These are phyloP conservation scores for Pseudocheirus occidentalis DNA, from an alignment of 2,797 vertebrate genomes.

Conservation along the genomic window DNA sequence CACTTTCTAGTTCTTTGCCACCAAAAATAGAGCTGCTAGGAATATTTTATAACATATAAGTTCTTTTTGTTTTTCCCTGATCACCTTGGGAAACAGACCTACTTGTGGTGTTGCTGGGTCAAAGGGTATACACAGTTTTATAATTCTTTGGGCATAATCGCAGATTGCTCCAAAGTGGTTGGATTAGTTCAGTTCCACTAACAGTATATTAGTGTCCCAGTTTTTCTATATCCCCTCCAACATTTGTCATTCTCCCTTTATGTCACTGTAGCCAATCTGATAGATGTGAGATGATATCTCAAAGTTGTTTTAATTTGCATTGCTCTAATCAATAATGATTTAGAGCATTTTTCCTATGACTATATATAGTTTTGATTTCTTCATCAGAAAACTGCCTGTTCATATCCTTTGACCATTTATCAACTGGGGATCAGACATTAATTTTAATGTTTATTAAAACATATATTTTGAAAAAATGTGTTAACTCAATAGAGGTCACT, in stretches of 20 bases:
- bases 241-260: not conserved
- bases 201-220: not conserved
- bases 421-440: not conserved
- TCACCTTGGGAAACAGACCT: not conserved
- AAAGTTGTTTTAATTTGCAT: not conserved
- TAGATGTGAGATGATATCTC: not conserved
- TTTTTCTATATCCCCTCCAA: not conserved
- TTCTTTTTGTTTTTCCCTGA: not conserved
- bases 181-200: not conserved
- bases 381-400: not conserved
- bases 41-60: too few species aligned
- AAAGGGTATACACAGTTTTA: not conserved
- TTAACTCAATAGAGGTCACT: too few species aligned
- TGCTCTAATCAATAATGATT: not conserved
- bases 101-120: not conserved
- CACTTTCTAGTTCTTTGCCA: not conserved
- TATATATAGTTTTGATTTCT: not conserved
- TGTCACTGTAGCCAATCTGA: not conserved
- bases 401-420: not conserved
- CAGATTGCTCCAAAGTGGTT: not conserved
- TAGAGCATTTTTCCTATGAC: not conserved
- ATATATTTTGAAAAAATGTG: not conserved
- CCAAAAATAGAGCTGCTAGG: not conserved
- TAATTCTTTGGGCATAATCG: not conserved
- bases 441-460: not conserved